phyloP scores from a whole-genome alignment of 2,113 vertebrate species.

The Cyphomyrus plagiostoma region DNA sequence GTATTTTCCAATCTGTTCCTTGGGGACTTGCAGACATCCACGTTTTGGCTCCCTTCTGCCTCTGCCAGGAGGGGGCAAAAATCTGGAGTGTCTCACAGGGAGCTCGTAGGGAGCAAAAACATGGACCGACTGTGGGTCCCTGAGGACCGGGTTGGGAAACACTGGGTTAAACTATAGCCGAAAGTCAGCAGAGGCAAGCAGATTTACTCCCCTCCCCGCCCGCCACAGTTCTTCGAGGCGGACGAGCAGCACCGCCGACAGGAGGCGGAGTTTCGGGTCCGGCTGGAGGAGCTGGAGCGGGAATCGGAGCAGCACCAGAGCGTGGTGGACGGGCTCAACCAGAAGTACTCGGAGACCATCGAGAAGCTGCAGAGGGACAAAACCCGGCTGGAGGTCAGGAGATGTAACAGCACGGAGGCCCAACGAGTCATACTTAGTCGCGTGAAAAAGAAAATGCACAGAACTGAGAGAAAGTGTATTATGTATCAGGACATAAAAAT shows the following conservation, averaged over 20 bases:
- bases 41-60: no score
- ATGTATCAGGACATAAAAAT: no score
- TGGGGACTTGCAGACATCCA: background rate
- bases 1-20: background rate
- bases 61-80: no score
- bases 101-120: background rate
- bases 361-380: slow-evolving; percentile 89
- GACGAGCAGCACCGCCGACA: slow-evolving; percentile 79
- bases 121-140: background rate
- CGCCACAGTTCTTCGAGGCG: slow-evolving; percentile 84
- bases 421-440: no score
- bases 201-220: background rate
- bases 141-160: background rate
- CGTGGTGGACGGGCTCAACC: slow-evolving; percentile 73
- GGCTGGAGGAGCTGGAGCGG: slow-evolving; percentile 72
- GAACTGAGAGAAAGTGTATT: no score
- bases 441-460: no score
- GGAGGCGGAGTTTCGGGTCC: slow-evolving; percentile 70
- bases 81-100: no score
- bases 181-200: background rate
- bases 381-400: slow-evolving; percentile 76
- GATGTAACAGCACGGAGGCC: background rate
- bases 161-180: background rate
- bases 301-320: slow-evolving; percentile 77
- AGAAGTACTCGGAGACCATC: slow-evolving; percentile 81